Evolutionary conservation across 2,888 invertebrate species (phyloP).

Genomic region (Andrena marginata): DNA sequence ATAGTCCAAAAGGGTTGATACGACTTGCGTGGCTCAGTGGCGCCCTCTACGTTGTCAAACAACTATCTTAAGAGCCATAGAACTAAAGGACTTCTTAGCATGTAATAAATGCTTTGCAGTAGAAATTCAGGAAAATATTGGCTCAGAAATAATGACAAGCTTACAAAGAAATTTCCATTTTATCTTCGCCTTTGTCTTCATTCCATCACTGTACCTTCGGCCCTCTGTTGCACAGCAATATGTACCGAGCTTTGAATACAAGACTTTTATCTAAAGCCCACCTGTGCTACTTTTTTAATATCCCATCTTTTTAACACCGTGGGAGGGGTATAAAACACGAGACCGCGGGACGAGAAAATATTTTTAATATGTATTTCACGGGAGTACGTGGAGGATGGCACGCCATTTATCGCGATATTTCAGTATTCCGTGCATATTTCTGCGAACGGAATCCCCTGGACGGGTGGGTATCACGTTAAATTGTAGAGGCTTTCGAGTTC

Average conservation of each 20-base stretch:
- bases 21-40: too few relatives aligned
- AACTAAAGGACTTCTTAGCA: too few relatives aligned
- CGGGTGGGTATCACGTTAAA: conserved; percentile 11
- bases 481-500: conserved; percentile 25
- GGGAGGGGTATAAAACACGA: background rate
- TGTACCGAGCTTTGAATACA: background rate
- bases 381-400: too few relatives aligned
- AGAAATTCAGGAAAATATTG: too few relatives aligned
- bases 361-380: background rate
- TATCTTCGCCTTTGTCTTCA: too few relatives aligned
- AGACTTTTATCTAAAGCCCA: background rate
- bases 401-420: conserved; percentile 1
- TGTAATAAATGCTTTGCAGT: too few relatives aligned
- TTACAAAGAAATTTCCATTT: background rate
- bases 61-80: too few relatives aligned
- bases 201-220: too few relatives aligned
- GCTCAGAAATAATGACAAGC: background rate
- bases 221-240: background rate
- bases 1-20: too few relatives aligned
- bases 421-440: conserved; percentile 2
- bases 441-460: background rate
- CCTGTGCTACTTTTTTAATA: background rate
- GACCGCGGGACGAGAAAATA: background rate
- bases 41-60: too few relatives aligned
- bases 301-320: background rate